Conservation (phyloP, 2,113 vertebrate species). For the Hemiprocne comata region DNA sequence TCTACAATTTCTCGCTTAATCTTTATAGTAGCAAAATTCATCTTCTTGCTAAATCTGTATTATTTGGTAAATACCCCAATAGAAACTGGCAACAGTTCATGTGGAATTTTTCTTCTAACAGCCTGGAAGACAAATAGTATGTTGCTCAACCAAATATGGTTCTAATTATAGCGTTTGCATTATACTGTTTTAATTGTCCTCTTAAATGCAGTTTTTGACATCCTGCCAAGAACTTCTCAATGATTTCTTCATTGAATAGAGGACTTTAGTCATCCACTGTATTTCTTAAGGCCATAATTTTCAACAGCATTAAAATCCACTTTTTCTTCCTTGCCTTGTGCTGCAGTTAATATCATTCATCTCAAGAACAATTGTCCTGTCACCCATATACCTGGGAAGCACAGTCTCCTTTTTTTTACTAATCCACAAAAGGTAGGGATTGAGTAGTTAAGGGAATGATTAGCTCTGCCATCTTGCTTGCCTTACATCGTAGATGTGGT, state of each 20-base stretch:
- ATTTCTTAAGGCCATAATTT: conserved; percentile 70
- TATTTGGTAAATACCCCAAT: conserved; percentile 52
- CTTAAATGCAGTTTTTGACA: conserved; percentile 76
- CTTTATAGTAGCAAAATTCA: conserved; percentile 33
- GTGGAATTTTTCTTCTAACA: conserved; percentile 61
- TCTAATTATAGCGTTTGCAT: conserved; percentile 79
- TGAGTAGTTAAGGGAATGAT: background rate
- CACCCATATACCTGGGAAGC: conserved; percentile 15
- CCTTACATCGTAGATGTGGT: background rate
- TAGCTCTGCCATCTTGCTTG: conserved; percentile 24
- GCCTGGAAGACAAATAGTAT: conserved; percentile 66
- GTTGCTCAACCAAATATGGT: conserved; percentile 74
- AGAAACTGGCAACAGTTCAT: conserved; percentile 60
- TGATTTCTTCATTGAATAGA: conserved; percentile 75
- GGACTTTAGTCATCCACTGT: conserved; percentile 63
- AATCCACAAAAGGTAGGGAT: background rate
- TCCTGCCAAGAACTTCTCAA: conserved; percentile 75
- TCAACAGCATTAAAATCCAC: conserved; percentile 68
- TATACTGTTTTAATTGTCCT: conserved; percentile 80
- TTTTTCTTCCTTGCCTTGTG: conserved; percentile 32
- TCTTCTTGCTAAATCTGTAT: conserved; percentile 32
- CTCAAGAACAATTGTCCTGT: conserved; percentile 55
- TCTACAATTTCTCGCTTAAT: conserved; percentile 49
- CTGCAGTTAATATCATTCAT: conserved; percentile 56
- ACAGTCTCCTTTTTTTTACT: background rate